A percentile compares a stretch with the other conserved stretches of the same genome.
Conservation (phyloP, 2,113 vertebrate genomes). For the Pangasianodon gigas region DNA sequence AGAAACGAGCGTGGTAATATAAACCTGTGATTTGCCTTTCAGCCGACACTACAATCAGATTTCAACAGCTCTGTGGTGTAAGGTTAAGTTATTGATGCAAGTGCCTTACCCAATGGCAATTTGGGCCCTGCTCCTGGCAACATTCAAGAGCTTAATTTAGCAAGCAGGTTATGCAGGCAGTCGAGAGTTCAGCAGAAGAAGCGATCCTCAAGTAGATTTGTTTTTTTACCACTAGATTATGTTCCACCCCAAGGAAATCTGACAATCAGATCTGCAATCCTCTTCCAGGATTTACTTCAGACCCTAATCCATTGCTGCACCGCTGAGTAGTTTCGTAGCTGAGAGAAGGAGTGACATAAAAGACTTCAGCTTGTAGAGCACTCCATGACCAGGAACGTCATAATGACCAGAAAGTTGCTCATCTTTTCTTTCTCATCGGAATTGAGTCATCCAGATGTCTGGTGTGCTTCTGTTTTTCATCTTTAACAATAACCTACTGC, state of each 20-base stretch:
- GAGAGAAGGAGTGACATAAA: not conserved
- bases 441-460: not conserved
- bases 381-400: not conserved
- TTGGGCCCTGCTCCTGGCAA: not conserved
- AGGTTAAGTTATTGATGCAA: not conserved
- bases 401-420: not conserved
- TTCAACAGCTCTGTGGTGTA: not conserved
- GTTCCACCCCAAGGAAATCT: constrained; percentile 8
- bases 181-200: not conserved
- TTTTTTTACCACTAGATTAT: not conserved
- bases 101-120: not conserved
- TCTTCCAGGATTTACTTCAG: not conserved
- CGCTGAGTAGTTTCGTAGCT: not conserved
- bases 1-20: not conserved
- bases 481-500: not conserved
- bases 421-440: not conserved
- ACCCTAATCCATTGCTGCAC: not conserved
- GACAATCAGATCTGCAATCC: not conserved
- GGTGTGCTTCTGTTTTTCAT: not conserved
- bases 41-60: not conserved
- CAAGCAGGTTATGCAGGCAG: not conserved
- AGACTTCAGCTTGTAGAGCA: not conserved
- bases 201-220: not conserved
- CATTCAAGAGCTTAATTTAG: not conserved
- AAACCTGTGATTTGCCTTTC: not conserved